Evolutionary conservation across 2,888 invertebrate species (phyloP).

Genomic region (Acanthosoma haemorrhoidale): DNA sequence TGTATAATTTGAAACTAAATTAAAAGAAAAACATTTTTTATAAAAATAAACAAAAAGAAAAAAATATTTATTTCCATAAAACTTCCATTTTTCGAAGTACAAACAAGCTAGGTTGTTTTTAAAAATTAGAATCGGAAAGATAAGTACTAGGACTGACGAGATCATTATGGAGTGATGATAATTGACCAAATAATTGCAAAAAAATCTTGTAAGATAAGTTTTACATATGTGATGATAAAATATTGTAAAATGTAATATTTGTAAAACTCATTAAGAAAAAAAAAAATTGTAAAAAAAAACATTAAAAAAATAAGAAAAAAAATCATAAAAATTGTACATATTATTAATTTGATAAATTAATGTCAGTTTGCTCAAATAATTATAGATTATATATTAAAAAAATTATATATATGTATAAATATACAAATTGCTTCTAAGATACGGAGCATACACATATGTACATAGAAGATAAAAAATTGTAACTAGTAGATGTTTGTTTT

Average conservation of each 20-base stretch:
- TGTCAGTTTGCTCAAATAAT: conserved; percentile 43
- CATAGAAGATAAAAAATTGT: conserved; percentile 36
- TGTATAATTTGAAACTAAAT: conserved; percentile 27
- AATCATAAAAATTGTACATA: conserved; percentile 31
- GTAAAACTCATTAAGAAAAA: conserved; percentile 35
- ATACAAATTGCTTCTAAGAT: conserved; percentile 36
- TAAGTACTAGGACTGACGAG: conserved; percentile 25
- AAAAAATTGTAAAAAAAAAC: conserved; percentile 30
- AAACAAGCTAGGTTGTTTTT: conserved; percentile 18
- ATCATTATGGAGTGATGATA: conserved; percentile 31
- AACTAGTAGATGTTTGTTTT: conserved; percentile 41
- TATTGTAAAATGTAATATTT: conserved; percentile 34
- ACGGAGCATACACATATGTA: conserved; percentile 34
- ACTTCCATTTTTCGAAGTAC: conserved; percentile 33
- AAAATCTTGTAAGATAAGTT: conserved; percentile 29
- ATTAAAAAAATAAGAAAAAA: conserved; percentile 2
- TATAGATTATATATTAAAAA: conserved; percentile 38
- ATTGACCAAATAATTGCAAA: conserved; percentile 32
- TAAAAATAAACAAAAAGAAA: neutral
- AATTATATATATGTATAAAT: conserved; percentile 34
- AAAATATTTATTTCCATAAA: conserved; percentile 27
- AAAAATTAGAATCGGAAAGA: neutral
- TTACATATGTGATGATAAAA: conserved; percentile 29
- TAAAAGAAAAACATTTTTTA: conserved; percentile 29
- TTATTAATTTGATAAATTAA: conserved; percentile 34